phyloP scores from a whole-genome alignment of 2,113 vertebrate species.

The Pelobates fuscus region DNA sequence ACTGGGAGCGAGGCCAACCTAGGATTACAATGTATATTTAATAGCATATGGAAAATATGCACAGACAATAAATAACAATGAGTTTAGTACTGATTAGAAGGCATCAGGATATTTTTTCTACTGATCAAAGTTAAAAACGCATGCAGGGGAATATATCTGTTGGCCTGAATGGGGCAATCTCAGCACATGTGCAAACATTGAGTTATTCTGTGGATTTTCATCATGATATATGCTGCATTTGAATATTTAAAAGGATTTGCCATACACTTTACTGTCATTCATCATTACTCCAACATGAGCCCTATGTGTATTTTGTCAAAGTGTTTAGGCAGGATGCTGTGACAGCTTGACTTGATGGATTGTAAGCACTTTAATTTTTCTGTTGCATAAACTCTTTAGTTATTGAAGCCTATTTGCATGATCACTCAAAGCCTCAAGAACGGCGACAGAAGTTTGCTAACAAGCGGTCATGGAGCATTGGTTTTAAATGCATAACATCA shows the following conservation, averaged over 20 bases:
- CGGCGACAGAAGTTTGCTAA: slow-evolving; percentile 43
- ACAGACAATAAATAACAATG: neutral
- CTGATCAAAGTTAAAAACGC: slow-evolving; percentile 5
- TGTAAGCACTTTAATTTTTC: slow-evolving; percentile 51
- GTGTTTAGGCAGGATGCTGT: slow-evolving; percentile 49
- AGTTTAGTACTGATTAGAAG: slow-evolving; percentile 3
- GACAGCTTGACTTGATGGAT: slow-evolving; percentile 49
- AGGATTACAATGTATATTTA: neutral
- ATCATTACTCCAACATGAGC: slow-evolving; percentile 45
- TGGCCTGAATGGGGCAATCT: slow-evolving; percentile 31
- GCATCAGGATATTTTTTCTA: slow-evolving; percentile 10
- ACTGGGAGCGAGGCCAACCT: neutral
- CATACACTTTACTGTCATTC: slow-evolving; percentile 45
- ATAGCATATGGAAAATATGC: slow-evolving; percentile 17
- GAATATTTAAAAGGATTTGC: slow-evolving; percentile 51
- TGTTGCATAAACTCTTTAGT: slow-evolving; percentile 50
- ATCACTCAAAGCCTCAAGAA: slow-evolving; percentile 45
- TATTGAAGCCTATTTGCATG: slow-evolving; percentile 49
- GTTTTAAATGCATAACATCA: slow-evolving; percentile 35
- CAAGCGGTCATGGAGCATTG: slow-evolving; percentile 43
- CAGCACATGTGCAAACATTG: slow-evolving; percentile 22
- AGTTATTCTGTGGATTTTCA: slow-evolving; percentile 26
- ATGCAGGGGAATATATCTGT: slow-evolving; percentile 20
- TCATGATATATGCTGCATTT: slow-evolving; percentile 47
- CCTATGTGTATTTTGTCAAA: slow-evolving; percentile 48